Base-by-base conservation (phyloP, 1,140 invertebrate genomes). In the Heterodera carotae region DNA sequence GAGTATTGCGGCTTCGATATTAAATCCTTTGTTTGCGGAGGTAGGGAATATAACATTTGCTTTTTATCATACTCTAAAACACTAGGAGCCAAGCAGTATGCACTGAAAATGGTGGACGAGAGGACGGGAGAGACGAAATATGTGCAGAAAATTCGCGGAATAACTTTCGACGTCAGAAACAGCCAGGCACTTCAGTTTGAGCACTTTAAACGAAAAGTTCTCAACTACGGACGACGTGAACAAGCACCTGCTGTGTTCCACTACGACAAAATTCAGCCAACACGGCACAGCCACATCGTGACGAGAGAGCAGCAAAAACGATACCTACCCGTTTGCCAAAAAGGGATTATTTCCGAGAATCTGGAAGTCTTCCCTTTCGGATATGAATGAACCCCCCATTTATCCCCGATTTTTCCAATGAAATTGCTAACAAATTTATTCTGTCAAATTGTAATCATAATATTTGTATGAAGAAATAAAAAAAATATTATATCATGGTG, bases 311-410 rank as follows among this genome's bases (percentile, higher is more conserved):
- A 62, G 59, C 22, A 18, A 4, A 62, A 62, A 18, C 59, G 29
- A 25, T 62, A 25, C 59, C 59, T 62, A 6, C 59, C 59, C 4
- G 59, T 62, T 5, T 62, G 59, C 59, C 59, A 62, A 62, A 62
- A 62, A 18, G 59, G 59, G 6, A 62, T 62, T 18, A 62, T 62
- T 5, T 6, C 22, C 15, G 59, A 62, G 6, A 4, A 18, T 6
- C 59, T 62, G 4, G 59, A 62, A 62, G 59, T 62, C 22, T 29
- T 62, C 18, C 59, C 59, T n/a, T 62, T 62, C 18, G 59, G 59
- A 62, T 62, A 62, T 29, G 59, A 62, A 62, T 62, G 29, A 62
- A 39, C 10, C 4, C 4, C 10, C 4, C 4, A 5, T 4, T 5
- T 39, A 10, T 39, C 10, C 4, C 4, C 10, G 4, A 39, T 39